Conservation (phyloP, 2,797 vertebrate genomes). For the Anguilla obscura region DNA sequence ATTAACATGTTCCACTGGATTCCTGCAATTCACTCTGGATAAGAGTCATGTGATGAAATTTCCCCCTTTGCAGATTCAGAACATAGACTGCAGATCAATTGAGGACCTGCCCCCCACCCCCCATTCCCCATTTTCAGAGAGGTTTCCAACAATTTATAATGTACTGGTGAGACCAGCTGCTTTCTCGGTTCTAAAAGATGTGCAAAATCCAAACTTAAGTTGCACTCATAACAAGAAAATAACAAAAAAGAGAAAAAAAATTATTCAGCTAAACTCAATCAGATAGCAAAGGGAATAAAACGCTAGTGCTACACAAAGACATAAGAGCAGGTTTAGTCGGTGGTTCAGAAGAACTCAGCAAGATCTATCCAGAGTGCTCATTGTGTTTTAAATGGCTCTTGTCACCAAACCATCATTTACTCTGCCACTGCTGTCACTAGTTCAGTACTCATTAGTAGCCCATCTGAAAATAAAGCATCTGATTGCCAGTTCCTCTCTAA, state of each 20-base stretch:
- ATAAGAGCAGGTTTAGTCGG: background rate
- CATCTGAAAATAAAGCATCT: background rate
- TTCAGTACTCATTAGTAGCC: background rate
- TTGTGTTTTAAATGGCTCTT: background rate
- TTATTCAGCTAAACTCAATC: background rate
- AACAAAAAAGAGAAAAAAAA: background rate
- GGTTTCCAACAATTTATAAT: no score
- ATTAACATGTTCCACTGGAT: no score
- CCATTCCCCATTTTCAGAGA: no score
- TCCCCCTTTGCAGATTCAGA: no score
- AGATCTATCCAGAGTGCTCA: background rate
- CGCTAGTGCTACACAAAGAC: background rate
- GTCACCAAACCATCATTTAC: conserved; percentile 3
- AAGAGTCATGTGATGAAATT: no score
- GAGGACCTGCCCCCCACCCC: no score
- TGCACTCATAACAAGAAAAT: background rate
- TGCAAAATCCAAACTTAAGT: background rate
- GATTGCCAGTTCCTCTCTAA: conserved; percentile 4
- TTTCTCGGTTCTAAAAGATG: no score
- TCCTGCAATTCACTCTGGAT: no score
- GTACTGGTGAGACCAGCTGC: no score
- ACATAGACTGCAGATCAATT: no score
- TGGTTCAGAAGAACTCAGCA: background rate
- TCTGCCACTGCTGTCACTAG: background rate
- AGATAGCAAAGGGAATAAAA: background rate